A percentile compares a stretch with the other conserved stretches of the same genome.
Evolutionary conservation across 2,888 invertebrate species (phyloP).

Genomic region (Philaethria dido): DNA sequence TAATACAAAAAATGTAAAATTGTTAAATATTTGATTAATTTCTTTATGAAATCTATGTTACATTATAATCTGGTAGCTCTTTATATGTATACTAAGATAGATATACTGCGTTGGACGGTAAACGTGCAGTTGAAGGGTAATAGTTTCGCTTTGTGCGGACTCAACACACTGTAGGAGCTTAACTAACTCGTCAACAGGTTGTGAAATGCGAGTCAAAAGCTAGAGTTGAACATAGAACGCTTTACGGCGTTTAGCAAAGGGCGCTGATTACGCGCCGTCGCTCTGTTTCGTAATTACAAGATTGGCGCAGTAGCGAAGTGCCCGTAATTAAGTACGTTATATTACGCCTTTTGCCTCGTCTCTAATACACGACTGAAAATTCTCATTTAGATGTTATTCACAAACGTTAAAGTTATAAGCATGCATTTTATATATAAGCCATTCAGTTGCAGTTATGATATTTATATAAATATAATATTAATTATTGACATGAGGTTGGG

Average conservation of each 20-base stretch:
- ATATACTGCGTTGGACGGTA: constrained; percentile 31
- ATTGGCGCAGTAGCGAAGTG: constrained; percentile 75
- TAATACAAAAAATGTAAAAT: no score
- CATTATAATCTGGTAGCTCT: not conserved
- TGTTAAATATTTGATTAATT: not conserved
- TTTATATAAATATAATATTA: not conserved
- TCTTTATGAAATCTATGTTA: not conserved
- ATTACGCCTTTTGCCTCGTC: constrained; percentile 59
- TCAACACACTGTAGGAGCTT: constrained; percentile 65
- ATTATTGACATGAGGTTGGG: no score
- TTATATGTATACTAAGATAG: constrained; percentile 22
- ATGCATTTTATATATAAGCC: not conserved
- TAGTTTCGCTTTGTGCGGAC: constrained; percentile 64
- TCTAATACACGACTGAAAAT: constrained; percentile 37
- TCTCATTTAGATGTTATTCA: constrained; percentile 33
- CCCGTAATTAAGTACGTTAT: constrained; percentile 78
- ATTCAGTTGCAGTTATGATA: not conserved
- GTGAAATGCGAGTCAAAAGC: constrained; percentile 76
- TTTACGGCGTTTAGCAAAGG: constrained; percentile 72
- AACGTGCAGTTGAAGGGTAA: constrained; percentile 48
- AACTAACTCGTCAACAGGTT: constrained; percentile 80
- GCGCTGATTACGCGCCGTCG: constrained; percentile 74
- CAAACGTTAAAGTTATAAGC: not conserved
- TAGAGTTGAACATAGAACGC: constrained; percentile 65
- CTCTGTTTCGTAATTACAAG: constrained; percentile 78